Evolutionary conservation across 2,888 invertebrate species (phyloP).

Genomic region (Rhynchonema sp.): DNA sequence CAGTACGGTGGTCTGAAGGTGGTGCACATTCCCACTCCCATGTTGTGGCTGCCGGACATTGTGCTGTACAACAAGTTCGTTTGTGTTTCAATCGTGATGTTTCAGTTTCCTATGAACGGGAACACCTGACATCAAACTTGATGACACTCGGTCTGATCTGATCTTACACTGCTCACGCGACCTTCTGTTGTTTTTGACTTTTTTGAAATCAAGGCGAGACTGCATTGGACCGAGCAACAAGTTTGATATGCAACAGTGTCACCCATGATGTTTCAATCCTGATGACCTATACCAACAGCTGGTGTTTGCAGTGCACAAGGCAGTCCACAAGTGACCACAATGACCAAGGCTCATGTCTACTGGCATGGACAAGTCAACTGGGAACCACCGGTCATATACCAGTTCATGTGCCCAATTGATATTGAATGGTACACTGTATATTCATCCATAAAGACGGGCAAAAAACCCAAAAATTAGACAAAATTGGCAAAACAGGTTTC

Average conservation of each 20-base stretch:
- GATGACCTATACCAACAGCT: background rate
- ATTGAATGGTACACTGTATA: constrained; percentile 18
- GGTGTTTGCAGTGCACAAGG: constrained; percentile 17
- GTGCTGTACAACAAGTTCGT: constrained; percentile 20
- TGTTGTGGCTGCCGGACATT: constrained; percentile 16
- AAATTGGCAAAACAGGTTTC: constrained; percentile 14
- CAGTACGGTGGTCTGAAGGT: constrained; percentile 16
- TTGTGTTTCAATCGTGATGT: background rate
- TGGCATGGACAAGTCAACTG: constrained; percentile 17
- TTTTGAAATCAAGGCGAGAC: too few species aligned
- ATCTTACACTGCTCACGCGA: too few species aligned
- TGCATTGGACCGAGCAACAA: too few species aligned
- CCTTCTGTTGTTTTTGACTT: too few species aligned
- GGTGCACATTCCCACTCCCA: constrained; percentile 20
- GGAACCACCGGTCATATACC: constrained; percentile 22
- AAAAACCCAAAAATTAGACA: too few species aligned
- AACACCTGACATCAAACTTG: background rate
- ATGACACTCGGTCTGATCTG: too few species aligned
- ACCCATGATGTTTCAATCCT: too few species aligned
- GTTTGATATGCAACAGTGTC: too few species aligned
- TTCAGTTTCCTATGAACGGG: too few species aligned
- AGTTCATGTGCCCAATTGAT: constrained; percentile 23
- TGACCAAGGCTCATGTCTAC: constrained; percentile 19
- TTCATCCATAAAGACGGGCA: too few species aligned
- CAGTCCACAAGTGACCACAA: constrained; percentile 18